phyloP scores from a whole-genome alignment of 1,140 invertebrate species.

The Geopemphigus sp. region DNA sequence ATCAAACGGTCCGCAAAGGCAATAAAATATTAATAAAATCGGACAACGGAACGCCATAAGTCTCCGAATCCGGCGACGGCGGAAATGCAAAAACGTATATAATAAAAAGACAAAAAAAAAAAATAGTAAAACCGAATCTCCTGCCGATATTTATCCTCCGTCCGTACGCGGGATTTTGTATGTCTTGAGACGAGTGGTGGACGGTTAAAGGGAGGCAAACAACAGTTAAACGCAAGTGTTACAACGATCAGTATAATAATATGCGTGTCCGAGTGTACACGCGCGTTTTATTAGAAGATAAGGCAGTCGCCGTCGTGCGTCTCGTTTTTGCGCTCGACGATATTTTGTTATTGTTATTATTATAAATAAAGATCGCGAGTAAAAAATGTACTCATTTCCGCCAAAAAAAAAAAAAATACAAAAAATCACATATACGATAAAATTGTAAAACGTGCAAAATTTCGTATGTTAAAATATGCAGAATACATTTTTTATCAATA shows the following conservation, averaged over 20 bases:
- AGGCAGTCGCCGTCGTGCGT: slow-evolving; percentile 5
- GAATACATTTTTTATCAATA: too few species aligned
- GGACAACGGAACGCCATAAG: slow-evolving; percentile 43
- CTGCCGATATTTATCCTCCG: background rate
- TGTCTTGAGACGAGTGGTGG: background rate
- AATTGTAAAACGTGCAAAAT: too few species aligned
- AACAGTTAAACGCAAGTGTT: slow-evolving; percentile 48
- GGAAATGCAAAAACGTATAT: slow-evolving; percentile 1
- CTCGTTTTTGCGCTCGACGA: slow-evolving; percentile 6
- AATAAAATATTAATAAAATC: slow-evolving; percentile 49
- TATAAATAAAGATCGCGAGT: background rate
- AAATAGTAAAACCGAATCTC: slow-evolving; percentile 24
- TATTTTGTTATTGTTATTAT: slow-evolving; percentile 3
- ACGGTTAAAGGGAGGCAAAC: background rate
- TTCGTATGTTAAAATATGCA: too few species aligned
- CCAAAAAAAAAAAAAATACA: too few species aligned
- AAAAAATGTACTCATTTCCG: too few species aligned
- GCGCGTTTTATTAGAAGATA: slow-evolving; percentile 30
- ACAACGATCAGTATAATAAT: slow-evolving; percentile 44
- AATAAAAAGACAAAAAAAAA: slow-evolving; percentile 35
- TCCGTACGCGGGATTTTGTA: background rate
- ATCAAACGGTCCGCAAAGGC: slow-evolving; percentile 16
- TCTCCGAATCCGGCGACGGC: background rate
- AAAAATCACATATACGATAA: too few species aligned
- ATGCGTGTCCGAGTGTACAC: background rate